These are phyloP conservation scores for Epinotia demarniana DNA, from an alignment of 2,888 invertebrate genomes.

Conservation along the genomic window DNA sequence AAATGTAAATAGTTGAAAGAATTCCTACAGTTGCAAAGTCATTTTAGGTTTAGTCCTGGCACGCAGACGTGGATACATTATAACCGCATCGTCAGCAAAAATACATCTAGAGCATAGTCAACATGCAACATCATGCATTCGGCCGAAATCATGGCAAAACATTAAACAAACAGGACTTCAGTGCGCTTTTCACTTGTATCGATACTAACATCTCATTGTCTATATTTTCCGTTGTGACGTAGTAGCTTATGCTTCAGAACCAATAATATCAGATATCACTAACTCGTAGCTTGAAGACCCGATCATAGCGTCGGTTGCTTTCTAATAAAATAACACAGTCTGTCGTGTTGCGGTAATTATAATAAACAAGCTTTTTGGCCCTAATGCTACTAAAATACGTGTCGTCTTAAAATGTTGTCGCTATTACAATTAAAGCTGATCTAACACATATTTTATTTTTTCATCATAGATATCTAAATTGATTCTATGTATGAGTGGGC, in stretches of 20 bases:
- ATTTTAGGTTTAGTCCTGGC: neutral
- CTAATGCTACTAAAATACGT: conserved; percentile 7
- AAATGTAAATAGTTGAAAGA: neutral
- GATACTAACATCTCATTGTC: conserved; percentile 8
- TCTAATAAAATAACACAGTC: neutral
- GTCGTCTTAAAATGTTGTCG: neutral
- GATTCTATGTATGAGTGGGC: neutral
- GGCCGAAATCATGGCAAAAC: neutral
- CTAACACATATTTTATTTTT: neutral
- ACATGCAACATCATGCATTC: conserved; percentile 1
- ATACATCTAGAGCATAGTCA: neutral
- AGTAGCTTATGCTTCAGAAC: conserved; percentile 18
- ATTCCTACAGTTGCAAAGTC: neutral
- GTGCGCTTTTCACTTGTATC: conserved; percentile 3
- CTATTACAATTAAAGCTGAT: neutral
- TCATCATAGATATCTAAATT: neutral
- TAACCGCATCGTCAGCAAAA: neutral
- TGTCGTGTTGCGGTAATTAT: neutral
- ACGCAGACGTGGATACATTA: neutral
- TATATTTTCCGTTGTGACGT: neutral
- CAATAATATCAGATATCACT: neutral
- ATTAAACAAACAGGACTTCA: neutral
- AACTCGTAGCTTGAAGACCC: conserved; percentile 8
- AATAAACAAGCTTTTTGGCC: neutral
- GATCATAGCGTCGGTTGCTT: neutral